Evolutionary conservation across 2,888 invertebrate genomes (phyloP).

Genomic region (Tricholauxania praeusta): DNA sequence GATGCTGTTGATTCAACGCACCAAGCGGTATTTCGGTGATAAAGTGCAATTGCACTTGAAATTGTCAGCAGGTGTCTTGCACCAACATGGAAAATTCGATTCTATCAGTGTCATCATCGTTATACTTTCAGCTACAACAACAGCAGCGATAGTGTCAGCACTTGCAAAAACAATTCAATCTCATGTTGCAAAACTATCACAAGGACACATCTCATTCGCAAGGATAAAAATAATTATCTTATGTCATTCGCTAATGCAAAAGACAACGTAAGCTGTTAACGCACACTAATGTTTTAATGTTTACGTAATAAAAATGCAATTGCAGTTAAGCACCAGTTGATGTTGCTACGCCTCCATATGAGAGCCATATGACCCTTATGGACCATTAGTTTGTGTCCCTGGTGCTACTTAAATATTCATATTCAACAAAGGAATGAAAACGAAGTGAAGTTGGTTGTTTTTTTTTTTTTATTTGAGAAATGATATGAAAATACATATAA

Average conservation of each 20-base stretch:
- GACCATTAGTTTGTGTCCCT: conserved; percentile 7
- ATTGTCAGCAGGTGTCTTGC: conserved; percentile 68
- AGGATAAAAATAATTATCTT: conserved; percentile 21
- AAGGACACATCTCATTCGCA: not conserved
- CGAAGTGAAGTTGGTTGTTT: no score
- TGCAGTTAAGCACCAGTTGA: conserved; percentile 55
- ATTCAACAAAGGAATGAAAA: no score
- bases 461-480: no score
- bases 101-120: no score
- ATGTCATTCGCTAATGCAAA: conserved; percentile 10
- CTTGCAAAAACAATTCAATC: conserved; percentile 40
- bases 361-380: not conserved
- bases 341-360: conserved; percentile 10
- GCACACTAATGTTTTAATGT: conserved; percentile 45
- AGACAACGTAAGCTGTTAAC: conserved; percentile 7
- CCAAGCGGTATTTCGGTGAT: conserved; percentile 38
- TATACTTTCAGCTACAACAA: conserved; percentile 22
- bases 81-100: conserved; percentile 50
- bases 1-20: conserved; percentile 23
- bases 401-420: conserved; percentile 28
- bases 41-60: conserved; percentile 61
- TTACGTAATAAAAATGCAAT: conserved; percentile 63
- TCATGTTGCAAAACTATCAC: conserved; percentile 26
- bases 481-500: no score
- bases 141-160: conserved; percentile 23